These are phyloP conservation scores for Enteromius paludinosus DNA, from an alignment of 2,797 vertebrate species.

Conservation along the genomic window DNA sequence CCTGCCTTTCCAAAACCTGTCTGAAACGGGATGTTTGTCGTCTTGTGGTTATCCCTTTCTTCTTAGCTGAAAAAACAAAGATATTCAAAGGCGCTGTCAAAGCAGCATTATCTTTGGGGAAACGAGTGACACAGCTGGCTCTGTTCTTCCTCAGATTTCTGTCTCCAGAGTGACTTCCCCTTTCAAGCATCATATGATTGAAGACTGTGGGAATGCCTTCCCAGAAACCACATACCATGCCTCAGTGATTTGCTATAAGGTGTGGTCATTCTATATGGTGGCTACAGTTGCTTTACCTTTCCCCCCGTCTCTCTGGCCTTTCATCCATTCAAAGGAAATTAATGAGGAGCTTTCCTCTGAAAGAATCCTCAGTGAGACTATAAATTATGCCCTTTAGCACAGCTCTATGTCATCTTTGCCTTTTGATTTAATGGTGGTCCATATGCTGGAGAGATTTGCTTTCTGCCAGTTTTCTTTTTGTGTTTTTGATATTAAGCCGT, in stretches of 20 bases:
- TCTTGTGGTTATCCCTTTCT: constrained; percentile 23
- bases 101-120: constrained; percentile 43
- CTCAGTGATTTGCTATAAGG: constrained; percentile 70
- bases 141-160: constrained; percentile 57
- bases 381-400: constrained; percentile 22
- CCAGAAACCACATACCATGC: constrained; percentile 56
- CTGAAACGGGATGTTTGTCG: constrained; percentile 30
- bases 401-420: constrained; percentile 20
- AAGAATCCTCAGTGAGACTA: constrained; percentile 31
- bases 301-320: constrained; percentile 53
- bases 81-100: constrained; percentile 44
- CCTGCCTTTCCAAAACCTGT: constrained; percentile 38
- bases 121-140: constrained; percentile 41
- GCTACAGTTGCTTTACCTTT: constrained; percentile 61
- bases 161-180: constrained; percentile 45
- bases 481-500: constrained; percentile 25
- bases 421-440: constrained; percentile 21
- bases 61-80: constrained; percentile 42
- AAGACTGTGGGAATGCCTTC: constrained; percentile 70
- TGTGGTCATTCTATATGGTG: constrained; percentile 68
- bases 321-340: constrained; percentile 46
- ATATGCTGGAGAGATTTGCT: constrained; percentile 27
- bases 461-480: constrained; percentile 3
- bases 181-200: constrained; percentile 52
- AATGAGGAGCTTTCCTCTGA: constrained; percentile 25